Evolutionary conservation across 2,888 invertebrate genomes (phyloP), one percentile per base, ranked within the genome.

Genomic region (Bombyx huttoni): DNA sequence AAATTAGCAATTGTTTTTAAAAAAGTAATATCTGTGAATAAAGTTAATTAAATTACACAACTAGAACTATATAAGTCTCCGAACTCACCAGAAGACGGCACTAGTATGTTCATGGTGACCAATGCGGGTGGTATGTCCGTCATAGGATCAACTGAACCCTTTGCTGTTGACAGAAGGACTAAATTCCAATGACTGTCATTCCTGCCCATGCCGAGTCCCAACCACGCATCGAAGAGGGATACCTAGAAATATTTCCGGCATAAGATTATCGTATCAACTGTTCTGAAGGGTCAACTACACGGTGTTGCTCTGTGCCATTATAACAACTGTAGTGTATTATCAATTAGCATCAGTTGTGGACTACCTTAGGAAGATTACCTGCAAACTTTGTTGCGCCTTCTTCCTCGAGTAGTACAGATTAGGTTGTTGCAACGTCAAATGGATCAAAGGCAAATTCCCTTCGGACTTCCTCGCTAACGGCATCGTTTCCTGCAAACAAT

Each of bases 61-160:
- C 34, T 2, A 13, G 13, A 34, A 33, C 13, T n/a, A 45, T 9
- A 50, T 6, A 40, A 46, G 2, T 14, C 33, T 5, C 8, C 8
- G 33, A 14, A 63, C 67, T 66, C 0, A 73, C 75, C 61, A 34
- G 48, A 8, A 8, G 51, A 45, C 1, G 73, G 65, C 10, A 64
- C 59, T n/a, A 65, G 59, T 13, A 68, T 53, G 40, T 67, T 78
- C 54, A 82, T 53, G 0, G 82, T 79, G 48, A 68, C 72, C 3
- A 87, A 69, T 0, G 85, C 80, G 0, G 85, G 87, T 5, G 78
- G 79, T 52, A 87, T 81, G 34, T 77, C 85, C 0, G 83, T 83
- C 24, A 67, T 63, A 0, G 81, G 82, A 55, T 87, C 87, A 0
- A 73, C 55, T 0, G 58, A 56, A 1, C 87, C 87, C 0, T 61